A percentile compares a stretch with the other conserved stretches of the same genome.
These are phyloP conservation scores for Toxonevra muliebris DNA, from an alignment of 2,888 invertebrate genomes.

Conservation along the genomic window DNA sequence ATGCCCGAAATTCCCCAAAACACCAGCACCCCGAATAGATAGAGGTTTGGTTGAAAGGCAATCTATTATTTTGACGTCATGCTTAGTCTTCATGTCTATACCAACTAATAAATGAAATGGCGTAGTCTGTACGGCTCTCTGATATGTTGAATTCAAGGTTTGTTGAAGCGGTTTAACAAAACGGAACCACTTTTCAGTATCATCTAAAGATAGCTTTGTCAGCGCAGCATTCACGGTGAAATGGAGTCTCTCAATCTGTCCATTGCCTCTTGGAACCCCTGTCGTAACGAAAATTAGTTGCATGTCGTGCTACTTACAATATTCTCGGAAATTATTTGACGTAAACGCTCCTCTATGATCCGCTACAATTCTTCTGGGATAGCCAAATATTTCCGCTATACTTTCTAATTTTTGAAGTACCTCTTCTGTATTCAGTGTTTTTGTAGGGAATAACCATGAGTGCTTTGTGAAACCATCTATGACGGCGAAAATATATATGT, in stretches of 20 bases:
- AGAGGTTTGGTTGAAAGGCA: no score
- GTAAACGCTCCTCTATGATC: constrained; percentile 55
- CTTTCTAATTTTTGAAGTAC: constrained; percentile 47
- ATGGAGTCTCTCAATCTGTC: constrained; percentile 35
- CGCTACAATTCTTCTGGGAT: constrained; percentile 53
- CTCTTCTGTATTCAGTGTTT: constrained; percentile 49
- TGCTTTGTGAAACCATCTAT: constrained; percentile 59
- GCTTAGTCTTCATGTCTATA: constrained; percentile 19
- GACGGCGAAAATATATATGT: constrained; percentile 51
- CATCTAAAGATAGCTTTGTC: constrained; percentile 31
- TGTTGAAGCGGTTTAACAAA: constrained; percentile 30
- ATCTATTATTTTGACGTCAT: no score
- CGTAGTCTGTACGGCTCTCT: constrained; percentile 7
- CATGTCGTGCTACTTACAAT: constrained; percentile 49
- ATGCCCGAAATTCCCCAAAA: no score
- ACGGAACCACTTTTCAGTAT: constrained; percentile 30
- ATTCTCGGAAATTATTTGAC: constrained; percentile 48
- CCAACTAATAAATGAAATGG: constrained; percentile 32
- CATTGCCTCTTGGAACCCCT: constrained; percentile 33
- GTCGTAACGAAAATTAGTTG: constrained; percentile 33
- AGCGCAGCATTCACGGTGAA: constrained; percentile 22
- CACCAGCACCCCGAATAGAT: no score
- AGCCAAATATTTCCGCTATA: constrained; percentile 56
- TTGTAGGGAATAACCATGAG: constrained; percentile 56
- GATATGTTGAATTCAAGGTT: constrained; percentile 27